phyloP scores from a whole-genome alignment of 2,888 invertebrate genomes.

The Acanthosoma haemorrhoidale region DNA sequence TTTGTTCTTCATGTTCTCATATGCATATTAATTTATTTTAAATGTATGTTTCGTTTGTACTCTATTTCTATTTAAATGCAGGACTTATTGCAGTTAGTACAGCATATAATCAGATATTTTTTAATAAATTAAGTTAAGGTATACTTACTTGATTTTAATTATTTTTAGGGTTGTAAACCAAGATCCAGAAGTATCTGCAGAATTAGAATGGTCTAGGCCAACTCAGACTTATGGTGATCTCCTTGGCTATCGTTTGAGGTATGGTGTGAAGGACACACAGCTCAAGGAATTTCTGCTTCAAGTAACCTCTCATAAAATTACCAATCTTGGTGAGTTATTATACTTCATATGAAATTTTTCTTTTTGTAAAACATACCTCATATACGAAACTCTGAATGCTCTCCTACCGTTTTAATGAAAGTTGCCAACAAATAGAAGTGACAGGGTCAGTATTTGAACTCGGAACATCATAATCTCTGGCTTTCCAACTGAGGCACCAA shows the following conservation, averaged over 20 bases:
- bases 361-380: too few species aligned
- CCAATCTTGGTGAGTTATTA: slow-evolving; percentile 61
- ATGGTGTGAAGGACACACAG: slow-evolving; percentile 77
- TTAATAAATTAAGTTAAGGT: too few species aligned
- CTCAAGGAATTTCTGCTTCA: slow-evolving; percentile 68
- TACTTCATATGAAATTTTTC: too few species aligned
- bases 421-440: too few species aligned
- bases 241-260: slow-evolving; percentile 78
- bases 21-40: background rate
- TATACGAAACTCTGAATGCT: too few species aligned
- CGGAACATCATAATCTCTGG: too few species aligned
- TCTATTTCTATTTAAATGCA: background rate
- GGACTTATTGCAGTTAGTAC: too few species aligned
- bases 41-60: background rate
- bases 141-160: too few species aligned
- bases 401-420: too few species aligned
- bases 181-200: slow-evolving; percentile 75
- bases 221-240: slow-evolving; percentile 83
- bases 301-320: slow-evolving; percentile 64
- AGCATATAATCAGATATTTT: too few species aligned
- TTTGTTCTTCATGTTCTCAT: background rate
- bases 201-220: slow-evolving; percentile 89
- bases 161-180: slow-evolving; percentile 68
- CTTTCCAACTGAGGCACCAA: too few species aligned
- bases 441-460: too few species aligned